Evolutionary conservation across 2,797 vertebrate species (phyloP), one percentile per base, ranked within the genome.

Genomic region (Anomalospiza imberbis): DNA sequence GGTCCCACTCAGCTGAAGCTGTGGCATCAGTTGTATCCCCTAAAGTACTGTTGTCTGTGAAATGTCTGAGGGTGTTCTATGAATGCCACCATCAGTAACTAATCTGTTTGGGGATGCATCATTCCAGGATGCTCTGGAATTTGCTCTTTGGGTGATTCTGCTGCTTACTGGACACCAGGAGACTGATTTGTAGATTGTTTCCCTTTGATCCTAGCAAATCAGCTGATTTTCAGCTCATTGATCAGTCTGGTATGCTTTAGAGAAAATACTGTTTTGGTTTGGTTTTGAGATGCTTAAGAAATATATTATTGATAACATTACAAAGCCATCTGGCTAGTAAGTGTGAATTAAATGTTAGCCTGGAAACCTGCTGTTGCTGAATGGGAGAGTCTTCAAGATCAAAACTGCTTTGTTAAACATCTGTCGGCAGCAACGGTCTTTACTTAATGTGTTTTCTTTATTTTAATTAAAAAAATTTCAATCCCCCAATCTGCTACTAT

Each of bases 401-500:
- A 13, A 65, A 75, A 63, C 14, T 34, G 44, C 26, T 63, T 66
- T 48, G 25, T 67, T 74, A 60, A 81, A 60, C 8, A 36, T 75
- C 8, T 73, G 7, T 19, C 17, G 29, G 26, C 29, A 50, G 38
- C 44, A 62, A 4, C 36, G 10, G 22, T 67, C 24, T 29, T 79
- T 55, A n/a, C 18, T 34, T 83, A 66, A 62, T 36, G 11, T 15
- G 17, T 32, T 19, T n/a, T 28, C 2, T 26, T n/a, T 53, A 53
- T 50, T 62, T 38, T 1, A 12, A 17, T 32, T 12, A 53, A 34
- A 28, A 29, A 22, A 7, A 5, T 6, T 7, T 55, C 10, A 32
- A 0, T 32, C 0, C 9, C 17, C 10, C 12, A 8, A 1, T 17
- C 11, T 51, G 24, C 18, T 88, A 2, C 21, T 7, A 70, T 70